These are phyloP conservation scores for Lissocephala sabroskyi DNA, from an alignment of 2,888 invertebrate species.

Conservation along the genomic window DNA sequence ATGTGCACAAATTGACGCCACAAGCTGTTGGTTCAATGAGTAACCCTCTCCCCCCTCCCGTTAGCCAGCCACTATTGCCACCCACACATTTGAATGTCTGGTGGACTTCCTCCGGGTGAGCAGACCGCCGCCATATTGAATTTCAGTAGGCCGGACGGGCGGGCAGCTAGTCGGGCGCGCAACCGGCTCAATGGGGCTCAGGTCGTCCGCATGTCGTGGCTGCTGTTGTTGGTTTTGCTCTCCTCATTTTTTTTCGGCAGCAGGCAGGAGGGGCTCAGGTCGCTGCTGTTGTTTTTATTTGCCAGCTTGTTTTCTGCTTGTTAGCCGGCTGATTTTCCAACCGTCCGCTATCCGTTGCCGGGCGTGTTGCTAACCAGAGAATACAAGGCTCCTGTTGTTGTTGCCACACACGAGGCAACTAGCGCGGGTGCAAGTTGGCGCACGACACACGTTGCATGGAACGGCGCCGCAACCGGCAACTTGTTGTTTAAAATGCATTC, in stretches of 20 bases:
- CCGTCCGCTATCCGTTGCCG: conserved; percentile 13
- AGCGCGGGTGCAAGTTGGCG: not conserved
- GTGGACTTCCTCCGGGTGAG: conserved; percentile 49
- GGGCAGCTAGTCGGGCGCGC: conserved; percentile 1
- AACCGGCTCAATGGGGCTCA: too few relatives aligned
- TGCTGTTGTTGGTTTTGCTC: conserved; percentile 3
- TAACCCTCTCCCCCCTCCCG: too few relatives aligned
- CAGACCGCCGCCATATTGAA: conserved; percentile 58
- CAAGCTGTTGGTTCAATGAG: conserved; percentile 59
- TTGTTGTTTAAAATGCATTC: conserved; percentile 57
- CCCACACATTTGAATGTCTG: conserved; percentile 30
- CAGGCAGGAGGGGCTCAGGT: conserved; percentile 1
- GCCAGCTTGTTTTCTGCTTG: conserved; percentile 59
- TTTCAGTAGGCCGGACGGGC: conserved; percentile 31
- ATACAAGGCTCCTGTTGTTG: conserved; percentile 34
- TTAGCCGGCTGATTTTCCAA: conserved; percentile 55
- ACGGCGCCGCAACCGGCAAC: conserved; percentile 14
- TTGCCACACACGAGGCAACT: not conserved
- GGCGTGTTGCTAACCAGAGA: conserved; percentile 42
- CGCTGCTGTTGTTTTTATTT: conserved; percentile 44
- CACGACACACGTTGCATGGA: not conserved
- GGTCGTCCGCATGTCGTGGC: too few relatives aligned
- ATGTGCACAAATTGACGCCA: conserved; percentile 64
- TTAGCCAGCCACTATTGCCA: too few relatives aligned
- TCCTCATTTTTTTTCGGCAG: too few relatives aligned